Conservation (phyloP, 2,888 invertebrate species). For the Andrena praecox region DNA sequence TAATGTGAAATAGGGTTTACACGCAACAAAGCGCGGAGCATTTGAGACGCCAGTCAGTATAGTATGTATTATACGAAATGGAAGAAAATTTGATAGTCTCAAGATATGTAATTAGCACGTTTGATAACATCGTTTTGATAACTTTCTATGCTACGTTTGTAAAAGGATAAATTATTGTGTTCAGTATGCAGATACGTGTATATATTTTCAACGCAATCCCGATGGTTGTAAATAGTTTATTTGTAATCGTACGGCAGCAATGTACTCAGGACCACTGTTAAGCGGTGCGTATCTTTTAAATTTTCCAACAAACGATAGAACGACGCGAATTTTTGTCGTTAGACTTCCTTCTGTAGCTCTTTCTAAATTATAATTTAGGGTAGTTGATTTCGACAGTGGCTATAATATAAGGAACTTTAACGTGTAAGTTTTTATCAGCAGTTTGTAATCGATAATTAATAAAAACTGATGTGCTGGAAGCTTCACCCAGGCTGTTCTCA, state of each 20-base stretch:
- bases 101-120: conserved; percentile 6
- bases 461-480: conserved; percentile 14
- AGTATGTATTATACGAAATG: conserved; percentile 19
- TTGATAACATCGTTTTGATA: conserved; percentile 23
- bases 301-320: neutral
- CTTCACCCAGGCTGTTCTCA: neutral
- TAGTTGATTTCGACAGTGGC: neutral
- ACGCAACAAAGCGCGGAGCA: neutral
- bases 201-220: conserved; percentile 21
- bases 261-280: neutral
- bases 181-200: conserved; percentile 25
- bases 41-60: neutral
- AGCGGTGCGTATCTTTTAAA: neutral
- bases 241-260: neutral
- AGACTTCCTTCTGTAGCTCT: neutral
- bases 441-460: conserved; percentile 51
- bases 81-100: neutral
- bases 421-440: conserved; percentile 32
- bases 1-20: conserved; percentile 8
- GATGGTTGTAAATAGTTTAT: conserved; percentile 8
- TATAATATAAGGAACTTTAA: neutral
- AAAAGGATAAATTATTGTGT: conserved; percentile 11
- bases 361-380: neutral
- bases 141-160: conserved; percentile 23
- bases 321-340: neutral